Percentiles rank a stretch among this genome's conserved stretches.
phyloP scores from a whole-genome alignment of 2,113 vertebrate species.

The Tachuris rubrigastra region DNA sequence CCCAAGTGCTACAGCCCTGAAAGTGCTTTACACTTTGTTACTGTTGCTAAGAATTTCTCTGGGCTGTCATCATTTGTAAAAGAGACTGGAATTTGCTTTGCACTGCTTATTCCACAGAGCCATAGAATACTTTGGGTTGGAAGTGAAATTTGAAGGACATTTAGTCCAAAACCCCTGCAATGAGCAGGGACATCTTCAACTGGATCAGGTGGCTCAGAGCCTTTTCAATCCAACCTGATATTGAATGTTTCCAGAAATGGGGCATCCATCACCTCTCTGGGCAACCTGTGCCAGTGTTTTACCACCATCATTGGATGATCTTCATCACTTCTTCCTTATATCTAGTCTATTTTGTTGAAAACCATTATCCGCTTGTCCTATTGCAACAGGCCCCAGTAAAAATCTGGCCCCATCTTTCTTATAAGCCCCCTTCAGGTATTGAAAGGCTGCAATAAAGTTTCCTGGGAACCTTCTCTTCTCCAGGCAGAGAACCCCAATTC shows the following conservation, averaged over 20 bases:
- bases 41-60: neutral
- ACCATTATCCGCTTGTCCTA: neutral
- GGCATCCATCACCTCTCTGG: neutral
- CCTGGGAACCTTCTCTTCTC: neutral
- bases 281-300: neutral
- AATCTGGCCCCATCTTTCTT: neutral
- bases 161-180: neutral
- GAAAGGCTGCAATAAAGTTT: neutral
- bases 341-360: neutral
- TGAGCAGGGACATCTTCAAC: neutral
- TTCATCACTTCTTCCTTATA: neutral
- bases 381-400: neutral
- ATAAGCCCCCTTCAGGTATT: neutral
- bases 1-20: neutral
- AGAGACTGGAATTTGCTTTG: neutral
- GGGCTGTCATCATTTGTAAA: neutral
- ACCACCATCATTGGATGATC: accelerated
- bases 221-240: neutral
- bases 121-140: neutral
- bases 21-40: neutral
- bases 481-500: neutral
- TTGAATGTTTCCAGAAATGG: neutral
- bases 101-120: neutral
- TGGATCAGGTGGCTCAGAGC: neutral
- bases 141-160: neutral